Evolutionary conservation across 2,888 invertebrate species (phyloP).

Genomic region (Nematopogon swammerdamellus): DNA sequence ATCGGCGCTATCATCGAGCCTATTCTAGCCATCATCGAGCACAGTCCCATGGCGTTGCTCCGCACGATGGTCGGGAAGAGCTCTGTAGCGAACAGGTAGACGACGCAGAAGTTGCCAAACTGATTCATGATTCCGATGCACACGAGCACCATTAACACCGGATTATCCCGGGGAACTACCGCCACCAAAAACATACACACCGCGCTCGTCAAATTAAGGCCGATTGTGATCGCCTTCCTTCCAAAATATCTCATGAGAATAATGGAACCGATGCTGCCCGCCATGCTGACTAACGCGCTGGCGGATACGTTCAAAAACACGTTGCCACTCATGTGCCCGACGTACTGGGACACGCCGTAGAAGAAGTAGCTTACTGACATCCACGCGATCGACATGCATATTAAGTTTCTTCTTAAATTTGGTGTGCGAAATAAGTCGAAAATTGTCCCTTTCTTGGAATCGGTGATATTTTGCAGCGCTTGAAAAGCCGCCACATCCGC

Average conservation of each 20-base stretch:
- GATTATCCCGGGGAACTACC: constrained; percentile 42
- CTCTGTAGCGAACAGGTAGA: constrained; percentile 81
- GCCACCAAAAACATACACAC: constrained; percentile 60
- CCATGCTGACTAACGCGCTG: constrained; percentile 60
- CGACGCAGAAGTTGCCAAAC: constrained; percentile 76
- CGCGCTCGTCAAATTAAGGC: constrained; percentile 56
- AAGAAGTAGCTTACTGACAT: constrained; percentile 70
- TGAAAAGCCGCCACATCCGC: constrained; percentile 33
- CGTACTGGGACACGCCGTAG: constrained; percentile 79
- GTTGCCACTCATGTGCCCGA: constrained; percentile 71
- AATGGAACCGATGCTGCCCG: constrained; percentile 56
- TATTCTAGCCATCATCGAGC: constrained; percentile 79
- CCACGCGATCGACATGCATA: constrained; percentile 76
- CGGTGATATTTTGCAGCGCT: too few species aligned
- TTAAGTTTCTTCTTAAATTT: constrained; percentile 65
- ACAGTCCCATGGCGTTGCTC: constrained; percentile 79
- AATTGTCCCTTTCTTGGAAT: constrained; percentile 50
- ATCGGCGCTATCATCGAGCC: constrained; percentile 84
- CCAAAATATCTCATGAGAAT: constrained; percentile 62
- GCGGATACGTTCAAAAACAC: constrained; percentile 77
- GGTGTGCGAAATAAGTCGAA: constrained; percentile 69
- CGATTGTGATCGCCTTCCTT: constrained; percentile 59
- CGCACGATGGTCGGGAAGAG: constrained; percentile 84
- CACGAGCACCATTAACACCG: constrained; percentile 55
- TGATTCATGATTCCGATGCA: constrained; percentile 72